A percentile compares a stretch with the other conserved stretches of the same genome.
phyloP scores from a whole-genome alignment of 2,113 vertebrate species.

The Caranx ignobilis region DNA sequence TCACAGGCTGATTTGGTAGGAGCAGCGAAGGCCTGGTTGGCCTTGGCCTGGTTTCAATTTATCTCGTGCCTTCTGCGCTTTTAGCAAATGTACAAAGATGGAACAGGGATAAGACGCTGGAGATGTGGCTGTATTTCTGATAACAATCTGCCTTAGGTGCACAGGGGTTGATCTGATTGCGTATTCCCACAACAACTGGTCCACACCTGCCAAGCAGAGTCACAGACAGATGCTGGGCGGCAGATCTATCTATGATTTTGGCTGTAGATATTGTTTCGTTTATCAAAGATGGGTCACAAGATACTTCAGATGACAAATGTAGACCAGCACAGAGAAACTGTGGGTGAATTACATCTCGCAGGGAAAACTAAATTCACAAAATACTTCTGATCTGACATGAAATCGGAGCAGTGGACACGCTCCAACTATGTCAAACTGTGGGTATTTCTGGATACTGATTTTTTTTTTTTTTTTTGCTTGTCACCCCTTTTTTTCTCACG shows the following conservation, averaged over 20 bases:
- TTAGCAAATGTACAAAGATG: conserved; percentile 2
- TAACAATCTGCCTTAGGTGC: conserved; percentile 1
- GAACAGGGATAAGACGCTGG: not conserved
- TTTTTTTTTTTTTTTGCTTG: conserved; percentile 8
- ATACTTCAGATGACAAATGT: not conserved
- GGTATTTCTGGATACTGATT: conserved; percentile 8
- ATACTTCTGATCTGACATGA: conserved; percentile 10
- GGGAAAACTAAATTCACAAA: conserved; percentile 4
- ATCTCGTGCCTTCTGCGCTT: not conserved
- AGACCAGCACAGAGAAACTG: not conserved
- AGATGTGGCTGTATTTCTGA: conserved; percentile 16
- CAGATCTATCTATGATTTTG: conserved; percentile 14
- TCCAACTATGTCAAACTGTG: conserved; percentile 35
- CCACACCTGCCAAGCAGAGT: not conserved
- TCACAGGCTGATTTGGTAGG: conserved; percentile 27
- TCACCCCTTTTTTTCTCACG: conserved; percentile 14
- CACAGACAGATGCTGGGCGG: not conserved
- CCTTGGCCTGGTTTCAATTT: not conserved
- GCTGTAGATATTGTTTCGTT: conserved; percentile 27
- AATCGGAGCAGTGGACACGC: not conserved
- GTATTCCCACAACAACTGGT: not conserved
- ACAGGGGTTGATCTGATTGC: conserved; percentile 9
- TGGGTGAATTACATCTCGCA: not conserved
- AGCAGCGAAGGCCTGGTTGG: not conserved
- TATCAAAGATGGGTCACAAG: conserved; percentile 24